Evolutionary conservation across 2,797 vertebrate species (phyloP).

Genomic region (Percopsis omiscomaycus): DNA sequence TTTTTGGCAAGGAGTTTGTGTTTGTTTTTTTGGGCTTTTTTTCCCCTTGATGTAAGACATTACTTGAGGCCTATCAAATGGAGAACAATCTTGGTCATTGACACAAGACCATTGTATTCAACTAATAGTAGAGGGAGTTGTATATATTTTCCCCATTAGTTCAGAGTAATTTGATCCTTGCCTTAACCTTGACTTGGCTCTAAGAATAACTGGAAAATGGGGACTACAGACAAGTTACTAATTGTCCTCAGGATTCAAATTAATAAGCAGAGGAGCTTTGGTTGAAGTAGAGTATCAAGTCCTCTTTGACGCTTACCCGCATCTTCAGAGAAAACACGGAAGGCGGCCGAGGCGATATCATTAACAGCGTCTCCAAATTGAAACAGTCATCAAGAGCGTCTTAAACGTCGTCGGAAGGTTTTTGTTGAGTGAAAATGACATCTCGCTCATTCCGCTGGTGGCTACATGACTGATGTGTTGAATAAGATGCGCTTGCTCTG

Average conservation of each 20-base stretch:
- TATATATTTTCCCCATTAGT: too few relatives aligned
- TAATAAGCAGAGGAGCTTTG: constrained; percentile 59
- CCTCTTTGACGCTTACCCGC: constrained; percentile 56
- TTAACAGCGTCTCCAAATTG: constrained; percentile 78
- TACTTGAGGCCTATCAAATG: constrained; percentile 34
- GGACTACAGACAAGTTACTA: constrained; percentile 48
- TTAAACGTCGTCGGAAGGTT: constrained; percentile 71
- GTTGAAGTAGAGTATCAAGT: constrained; percentile 65
- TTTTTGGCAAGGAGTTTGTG: constrained; percentile 30
- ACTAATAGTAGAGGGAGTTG: constrained; percentile 2
- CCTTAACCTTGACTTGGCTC: background rate
- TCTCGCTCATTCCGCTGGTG: constrained; percentile 76
- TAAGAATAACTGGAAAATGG: constrained; percentile 53
- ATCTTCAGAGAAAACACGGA: constrained; percentile 37
- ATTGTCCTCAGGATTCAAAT: constrained; percentile 65
- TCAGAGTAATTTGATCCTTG: constrained; percentile 53
- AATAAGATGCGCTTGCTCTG: constrained; percentile 65
- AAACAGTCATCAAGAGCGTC: constrained; percentile 73
- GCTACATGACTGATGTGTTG: constrained; percentile 79
- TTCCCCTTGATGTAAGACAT: constrained; percentile 36
- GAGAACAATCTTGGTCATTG: constrained; percentile 23
- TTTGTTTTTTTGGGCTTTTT: constrained; percentile 28
- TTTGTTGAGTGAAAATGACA: constrained; percentile 78
- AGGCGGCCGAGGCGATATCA: constrained; percentile 62
- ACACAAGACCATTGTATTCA: constrained; percentile 9